Conservation (phyloP, 1,140 invertebrate species). For the Drosophila mayri region DNA sequence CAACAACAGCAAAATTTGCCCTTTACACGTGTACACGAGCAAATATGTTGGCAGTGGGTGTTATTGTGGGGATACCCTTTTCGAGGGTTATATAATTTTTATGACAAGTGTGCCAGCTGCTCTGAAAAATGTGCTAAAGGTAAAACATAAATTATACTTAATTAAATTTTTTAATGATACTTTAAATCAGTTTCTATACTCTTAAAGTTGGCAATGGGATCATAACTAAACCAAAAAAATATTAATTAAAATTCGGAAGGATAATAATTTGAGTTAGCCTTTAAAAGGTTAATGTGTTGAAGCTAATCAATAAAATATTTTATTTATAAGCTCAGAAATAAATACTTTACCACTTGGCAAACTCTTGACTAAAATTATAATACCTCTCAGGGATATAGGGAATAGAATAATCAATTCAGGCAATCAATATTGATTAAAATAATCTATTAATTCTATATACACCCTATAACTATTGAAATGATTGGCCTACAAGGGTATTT, state of each 20-base stretch:
- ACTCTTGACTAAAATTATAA: background rate
- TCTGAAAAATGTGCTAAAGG: background rate
- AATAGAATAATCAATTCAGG: background rate
- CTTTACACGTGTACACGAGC: slow-evolving; percentile 44
- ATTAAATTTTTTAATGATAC: too few species aligned
- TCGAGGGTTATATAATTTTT: background rate
- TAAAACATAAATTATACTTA: background rate
- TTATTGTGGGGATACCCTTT: slow-evolving; percentile 24
- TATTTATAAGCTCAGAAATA: background rate
- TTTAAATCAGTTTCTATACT: too few species aligned
- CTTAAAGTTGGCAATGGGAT: too few species aligned
- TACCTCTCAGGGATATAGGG: background rate
- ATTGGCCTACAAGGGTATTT: slow-evolving; percentile 12
- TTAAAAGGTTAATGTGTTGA: background rate
- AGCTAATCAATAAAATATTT: background rate
- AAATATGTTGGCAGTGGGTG: slow-evolving; percentile 45
- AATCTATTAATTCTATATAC: background rate
- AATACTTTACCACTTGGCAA: background rate
- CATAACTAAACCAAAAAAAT: background rate
- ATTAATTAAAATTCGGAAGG: background rate
- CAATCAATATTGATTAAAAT: background rate
- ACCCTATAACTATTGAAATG: background rate
- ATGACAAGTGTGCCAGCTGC: background rate
- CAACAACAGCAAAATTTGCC: slow-evolving; percentile 55
- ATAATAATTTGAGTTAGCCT: background rate